Base-by-base conservation (phyloP, 2,888 invertebrate genomes). In the Ectobius pallidus region DNA sequence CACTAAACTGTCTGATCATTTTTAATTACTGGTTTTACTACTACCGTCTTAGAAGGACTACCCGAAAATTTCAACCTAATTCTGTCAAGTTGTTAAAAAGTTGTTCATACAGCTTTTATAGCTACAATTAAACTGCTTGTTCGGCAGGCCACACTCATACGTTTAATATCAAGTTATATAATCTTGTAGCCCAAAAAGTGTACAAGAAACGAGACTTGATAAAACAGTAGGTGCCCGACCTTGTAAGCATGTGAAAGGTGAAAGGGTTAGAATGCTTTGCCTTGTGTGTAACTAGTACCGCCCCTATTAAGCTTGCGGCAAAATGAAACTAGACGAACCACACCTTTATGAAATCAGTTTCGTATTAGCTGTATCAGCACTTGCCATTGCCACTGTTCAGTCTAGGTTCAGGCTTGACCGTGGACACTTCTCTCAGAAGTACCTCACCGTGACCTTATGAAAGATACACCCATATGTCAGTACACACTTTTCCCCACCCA, bases 221-320 rank as follows among this genome's bases (percentile, higher is more conserved):
- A 58, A 4, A 58, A 58, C 58, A 30, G 25, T n/a, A 46, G 46
- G 46, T n/a, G 46, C 4, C 18, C 58, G 58, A 58, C 58, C 58
- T 58, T 58, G 58, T 58, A n/a, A n/a, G 58, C 11, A 58, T 25
- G 58, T 58, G 58, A 58, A 58, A 25, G 58, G 58, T 58, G 58
- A 58, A 58, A 58, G 58, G 58, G 34, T n/a, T 58, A 58, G 30
- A 30, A 32, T 11, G 58, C 58, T n/a, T 30, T 32, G n/a, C 58
- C 30, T 30, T 32, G n/a, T 30, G 58, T 58, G 58, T 7, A 25
- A 58, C 58, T 16, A 58, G 58, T 25, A 30, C 58, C 58, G 30
- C 58, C 58, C 30, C 27, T 14, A 11, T 46, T 4, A 4, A 46
- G 58, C 30, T n/a, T 16, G n/a, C 1, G 32, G 58, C 30, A 1